These are phyloP conservation scores for Ennomos fuscantarius DNA, from an alignment of 2,888 invertebrate genomes.

Conservation along the genomic window DNA sequence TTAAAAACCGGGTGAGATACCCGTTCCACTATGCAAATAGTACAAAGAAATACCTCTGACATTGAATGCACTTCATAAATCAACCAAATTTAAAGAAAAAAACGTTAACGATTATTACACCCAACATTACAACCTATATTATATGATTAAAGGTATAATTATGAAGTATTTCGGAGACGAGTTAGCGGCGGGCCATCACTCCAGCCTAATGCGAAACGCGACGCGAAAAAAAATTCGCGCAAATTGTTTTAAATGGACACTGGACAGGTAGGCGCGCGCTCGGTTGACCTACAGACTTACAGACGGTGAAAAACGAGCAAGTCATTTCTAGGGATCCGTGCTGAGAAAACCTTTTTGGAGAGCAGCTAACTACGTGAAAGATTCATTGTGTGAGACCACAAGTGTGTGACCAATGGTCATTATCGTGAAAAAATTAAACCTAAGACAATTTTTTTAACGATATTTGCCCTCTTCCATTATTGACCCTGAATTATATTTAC, in stretches of 20 bases:
- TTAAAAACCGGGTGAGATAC: too few relatives aligned
- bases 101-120: not conserved
- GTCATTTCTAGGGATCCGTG: slow-evolving; percentile 52
- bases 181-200: slow-evolving; percentile 68
- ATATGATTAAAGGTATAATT: too few relatives aligned
- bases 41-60: not conserved
- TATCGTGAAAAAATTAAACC: too few relatives aligned
- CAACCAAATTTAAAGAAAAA: not conserved
- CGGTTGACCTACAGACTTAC: slow-evolving; percentile 83
- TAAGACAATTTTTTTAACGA: too few relatives aligned
- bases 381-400: too few relatives aligned
- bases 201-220: slow-evolving; percentile 64
- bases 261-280: slow-evolving; percentile 76
- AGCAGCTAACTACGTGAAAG: too few relatives aligned
- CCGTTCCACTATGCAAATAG: too few relatives aligned
- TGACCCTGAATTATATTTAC: too few relatives aligned
- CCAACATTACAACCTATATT: not conserved
- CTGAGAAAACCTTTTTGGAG: slow-evolving; percentile 5
- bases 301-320: slow-evolving; percentile 70
- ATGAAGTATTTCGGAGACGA: slow-evolving; percentile 2
- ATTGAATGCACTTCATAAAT: slow-evolving; percentile 6
- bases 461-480: too few relatives aligned
- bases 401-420: too few relatives aligned
- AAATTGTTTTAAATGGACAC: slow-evolving; percentile 84
- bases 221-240: slow-evolving; percentile 64